Base-by-base conservation (phyloP, 2,888 invertebrate genomes). In the Lypha dubia region DNA sequence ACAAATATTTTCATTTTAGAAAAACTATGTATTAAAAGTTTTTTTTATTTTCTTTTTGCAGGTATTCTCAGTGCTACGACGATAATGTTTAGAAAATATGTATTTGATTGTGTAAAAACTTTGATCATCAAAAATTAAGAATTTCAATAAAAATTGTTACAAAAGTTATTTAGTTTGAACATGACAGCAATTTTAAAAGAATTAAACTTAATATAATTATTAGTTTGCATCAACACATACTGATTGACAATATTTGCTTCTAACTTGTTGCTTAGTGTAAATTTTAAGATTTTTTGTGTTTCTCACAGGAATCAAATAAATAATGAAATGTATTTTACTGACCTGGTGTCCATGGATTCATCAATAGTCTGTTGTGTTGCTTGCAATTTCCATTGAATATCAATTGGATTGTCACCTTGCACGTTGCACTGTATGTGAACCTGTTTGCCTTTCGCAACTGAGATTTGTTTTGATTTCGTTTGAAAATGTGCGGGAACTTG, bases 401-500 rank as follows among this genome's bases (percentile, higher is more conserved):
- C 96, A 88, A 97, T 94, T 0, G 97, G 97, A 81, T 96, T 95
- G 91, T 97, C 97, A n/a, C 97, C 97, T 81, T 96, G 94, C 1
- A 97, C 97, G 51, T 96, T 96, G 92, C 97, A 97, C 88, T 97
- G 97, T 71, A 98, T 94, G 89, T 96, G 95, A 1, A 97, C 97
- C 82, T 96, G 95, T 88, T 96, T 96, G 1, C 96, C 96, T 71
- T 96, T 96, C 35, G 96, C 96, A 79, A 97, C 96, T 87, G 96
- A 96, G 87, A 96, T 95, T 90, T 96, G 96, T 90, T 96, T 96
- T 83, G 95, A 95, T 92, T 97, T 97, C 92, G 96, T 96, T 65
- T 95, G 94, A 89, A 97, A 97, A 88, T 97, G 95, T 13, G 97
- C 97, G 20, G 97, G 97, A 1, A 97, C 97, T 92, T 32, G 60